Base-by-base conservation (phyloP, 2,888 invertebrate species). In the Dynastes maya region DNA sequence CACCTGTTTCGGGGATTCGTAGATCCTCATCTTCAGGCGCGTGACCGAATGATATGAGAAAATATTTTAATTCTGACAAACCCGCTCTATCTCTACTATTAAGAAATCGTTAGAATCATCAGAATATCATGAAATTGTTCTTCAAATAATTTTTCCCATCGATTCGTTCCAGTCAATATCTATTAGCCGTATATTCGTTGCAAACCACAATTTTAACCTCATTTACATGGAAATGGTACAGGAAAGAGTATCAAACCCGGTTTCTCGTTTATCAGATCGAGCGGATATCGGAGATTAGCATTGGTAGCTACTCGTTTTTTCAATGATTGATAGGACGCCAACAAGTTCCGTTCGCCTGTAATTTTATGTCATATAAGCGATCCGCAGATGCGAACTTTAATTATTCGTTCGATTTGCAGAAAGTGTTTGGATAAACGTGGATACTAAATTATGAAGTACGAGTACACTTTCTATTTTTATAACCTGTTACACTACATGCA, bases 261-360 rank as follows among this genome's bases (percentile, higher is more conserved):
- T 53, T 53, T 53, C 53, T 53, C 53, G 53, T 53, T 53, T 53
- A 53, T 53, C 53, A 53, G 53, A 53, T 53, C n/a, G n/a, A 53
- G 13, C 53, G 53, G 53, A 53, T 53, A 53, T 53, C 16, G 53
- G n/a, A 53, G 53, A 53, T 53, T 53, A 53, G 53, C n/a, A 53
- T 53, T 16, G 53, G 2, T 16, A 53, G 53, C 13, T 6, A 53
- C n/a, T 53, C n/a, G 53, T 53, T 53, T 53, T 53, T 53, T 1
- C 53, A 53, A 53, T 53, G 53, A 53, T 53, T 53, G 53, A 53
- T 53, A 53, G 53, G n/a, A 53, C 53, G 53, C 53, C 11, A 53
- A 11, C 53, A 53, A n/a, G n/a, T 53, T 3, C 53, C n/a, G 53
- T 53, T 51, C n/a, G 16, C 5, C n/a, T 13, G 13, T 16, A 53